A percentile compares a stretch with the other conserved stretches of the same genome.
Conservation (phyloP, 2,113 vertebrate species). For the Eolophus roseicapilla region DNA sequence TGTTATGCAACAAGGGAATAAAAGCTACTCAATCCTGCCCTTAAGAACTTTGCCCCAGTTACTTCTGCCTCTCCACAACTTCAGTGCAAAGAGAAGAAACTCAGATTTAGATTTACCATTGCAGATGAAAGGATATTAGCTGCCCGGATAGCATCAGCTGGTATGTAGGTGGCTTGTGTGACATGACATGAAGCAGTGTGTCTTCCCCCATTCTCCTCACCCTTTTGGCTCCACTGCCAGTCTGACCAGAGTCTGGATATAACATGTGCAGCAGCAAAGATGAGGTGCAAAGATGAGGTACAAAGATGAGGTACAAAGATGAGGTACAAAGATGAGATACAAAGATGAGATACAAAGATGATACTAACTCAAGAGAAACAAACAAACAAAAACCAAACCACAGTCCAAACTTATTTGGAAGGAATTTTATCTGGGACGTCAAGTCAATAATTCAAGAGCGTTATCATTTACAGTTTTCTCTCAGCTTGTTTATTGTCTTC, state of each 20-base stretch:
- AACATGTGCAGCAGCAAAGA: neutral
- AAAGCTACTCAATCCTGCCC: neutral
- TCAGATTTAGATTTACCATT: neutral
- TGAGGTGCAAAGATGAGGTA: neutral
- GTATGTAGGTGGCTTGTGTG: neutral
- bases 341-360: neutral
- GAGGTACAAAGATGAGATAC: neutral
- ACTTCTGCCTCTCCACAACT: neutral
- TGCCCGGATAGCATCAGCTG: neutral
- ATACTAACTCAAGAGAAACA: neutral
- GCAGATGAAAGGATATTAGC: neutral
- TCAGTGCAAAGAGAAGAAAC: neutral
- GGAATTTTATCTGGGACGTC: neutral
- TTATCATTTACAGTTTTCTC: neutral
- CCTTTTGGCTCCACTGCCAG: neutral
- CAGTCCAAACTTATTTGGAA: neutral
- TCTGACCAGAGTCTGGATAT: neutral
- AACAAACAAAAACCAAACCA: neutral
- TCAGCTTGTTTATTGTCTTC: neutral
- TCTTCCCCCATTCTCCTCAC: neutral
- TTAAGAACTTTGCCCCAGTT: slow-evolving; percentile 18
- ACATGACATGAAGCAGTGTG: neutral
- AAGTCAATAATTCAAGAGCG: neutral
- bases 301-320: neutral
- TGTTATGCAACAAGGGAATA: neutral